Conservation (phyloP, 2,888 invertebrate genomes). For the Frankliniella fusca region DNA sequence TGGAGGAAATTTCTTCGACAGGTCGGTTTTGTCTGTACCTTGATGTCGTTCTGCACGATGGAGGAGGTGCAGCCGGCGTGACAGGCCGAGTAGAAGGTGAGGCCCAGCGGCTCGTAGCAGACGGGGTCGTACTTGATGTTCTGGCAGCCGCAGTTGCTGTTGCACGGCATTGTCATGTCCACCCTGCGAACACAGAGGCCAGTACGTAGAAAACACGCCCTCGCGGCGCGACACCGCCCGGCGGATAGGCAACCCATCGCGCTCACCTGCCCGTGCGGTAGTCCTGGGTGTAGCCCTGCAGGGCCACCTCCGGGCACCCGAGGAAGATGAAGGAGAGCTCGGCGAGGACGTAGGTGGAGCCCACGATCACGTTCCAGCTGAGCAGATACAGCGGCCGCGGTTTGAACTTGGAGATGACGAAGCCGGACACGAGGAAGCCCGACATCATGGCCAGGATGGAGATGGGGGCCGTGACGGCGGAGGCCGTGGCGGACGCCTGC, state of each 20-base stretch:
- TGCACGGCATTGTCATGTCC: slow-evolving; percentile 55
- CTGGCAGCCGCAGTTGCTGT: slow-evolving; percentile 57
- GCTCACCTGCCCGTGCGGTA: slow-evolving; percentile 44
- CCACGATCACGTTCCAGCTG: slow-evolving; percentile 60
- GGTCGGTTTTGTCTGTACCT: slow-evolving; percentile 35
- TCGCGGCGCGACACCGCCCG: background rate
- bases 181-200: slow-evolving; percentile 46
- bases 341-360: slow-evolving; percentile 52
- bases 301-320: slow-evolving; percentile 50
- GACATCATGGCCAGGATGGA: slow-evolving; percentile 57
- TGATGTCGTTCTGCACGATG: slow-evolving; percentile 44
- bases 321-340: slow-evolving; percentile 55
- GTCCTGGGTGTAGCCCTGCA: slow-evolving; percentile 45
- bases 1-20: no score
- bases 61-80: slow-evolving; percentile 62
- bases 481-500: slow-evolving; percentile 60
- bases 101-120: slow-evolving; percentile 54
- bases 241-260: background rate
- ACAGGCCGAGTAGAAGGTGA: slow-evolving; percentile 67
- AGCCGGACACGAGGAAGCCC: slow-evolving; percentile 58
- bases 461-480: slow-evolving; percentile 58
- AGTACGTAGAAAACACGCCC: background rate
- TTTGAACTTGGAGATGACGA: slow-evolving; percentile 57
- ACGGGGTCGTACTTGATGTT: slow-evolving; percentile 60
- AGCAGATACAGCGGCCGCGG: slow-evolving; percentile 56